Conservation (phyloP, 2,113 vertebrate genomes). For the Rhinolophus ferrumequinum region DNA sequence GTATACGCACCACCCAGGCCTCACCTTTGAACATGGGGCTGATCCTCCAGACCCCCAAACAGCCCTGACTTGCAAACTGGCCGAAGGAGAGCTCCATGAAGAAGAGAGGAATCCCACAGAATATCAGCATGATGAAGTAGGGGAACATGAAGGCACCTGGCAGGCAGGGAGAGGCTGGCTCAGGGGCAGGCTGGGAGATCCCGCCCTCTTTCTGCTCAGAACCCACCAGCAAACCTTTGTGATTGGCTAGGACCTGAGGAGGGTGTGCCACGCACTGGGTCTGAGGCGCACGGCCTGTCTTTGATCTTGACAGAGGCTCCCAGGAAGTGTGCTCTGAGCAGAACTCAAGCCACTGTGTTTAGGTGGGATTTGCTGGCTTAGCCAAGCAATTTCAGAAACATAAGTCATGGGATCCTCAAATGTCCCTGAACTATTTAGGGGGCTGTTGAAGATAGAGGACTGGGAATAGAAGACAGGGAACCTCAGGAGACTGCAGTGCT, state of each 20-base stretch:
- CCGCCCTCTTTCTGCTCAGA: constrained; percentile 48
- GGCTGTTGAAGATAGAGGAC: not conserved
- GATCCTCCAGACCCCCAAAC: constrained; percentile 98
- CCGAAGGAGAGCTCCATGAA: constrained; percentile 99
- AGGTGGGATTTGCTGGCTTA: constrained; percentile 17
- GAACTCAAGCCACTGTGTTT: constrained; percentile 20
- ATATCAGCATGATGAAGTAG: constrained; percentile 99
- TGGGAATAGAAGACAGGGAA: not conserved
- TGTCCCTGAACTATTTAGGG: not conserved
- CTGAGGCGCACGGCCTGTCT: not conserved
- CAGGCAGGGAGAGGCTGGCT: constrained; percentile 39
- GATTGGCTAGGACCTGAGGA: not conserved
- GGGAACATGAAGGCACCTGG: constrained; percentile 99
- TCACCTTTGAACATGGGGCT: constrained; percentile 99
- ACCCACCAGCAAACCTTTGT: not conserved
- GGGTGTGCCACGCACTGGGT: not conserved
- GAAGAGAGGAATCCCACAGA: constrained; percentile 98
- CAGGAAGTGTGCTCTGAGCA: not conserved
- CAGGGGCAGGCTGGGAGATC: not conserved
- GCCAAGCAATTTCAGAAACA: not conserved
- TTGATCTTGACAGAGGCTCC: constrained; percentile 9
- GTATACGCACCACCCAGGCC: not conserved
- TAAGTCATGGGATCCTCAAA: not conserved
- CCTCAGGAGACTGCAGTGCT: not conserved
- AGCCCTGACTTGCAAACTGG: constrained; percentile 97